Evolutionary conservation across 1,140 invertebrate genomes (phyloP).

Genomic region (Brachionus rubens): DNA sequence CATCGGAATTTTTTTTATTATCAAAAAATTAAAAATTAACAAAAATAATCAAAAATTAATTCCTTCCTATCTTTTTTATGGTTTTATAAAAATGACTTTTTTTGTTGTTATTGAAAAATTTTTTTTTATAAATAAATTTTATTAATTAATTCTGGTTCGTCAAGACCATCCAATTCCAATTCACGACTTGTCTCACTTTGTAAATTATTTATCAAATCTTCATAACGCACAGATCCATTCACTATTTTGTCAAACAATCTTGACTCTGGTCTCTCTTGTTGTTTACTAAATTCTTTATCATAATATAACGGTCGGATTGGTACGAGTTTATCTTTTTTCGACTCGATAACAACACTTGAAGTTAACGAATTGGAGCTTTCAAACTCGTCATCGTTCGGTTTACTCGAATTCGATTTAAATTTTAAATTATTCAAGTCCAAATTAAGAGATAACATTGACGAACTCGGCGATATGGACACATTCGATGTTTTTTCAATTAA

Average conservation of each 20-base stretch:
- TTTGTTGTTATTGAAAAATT: too few species aligned
- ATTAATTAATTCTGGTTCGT: not conserved
- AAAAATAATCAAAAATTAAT: too few species aligned
- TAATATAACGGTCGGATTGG: not conserved
- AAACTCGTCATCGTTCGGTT: not conserved
- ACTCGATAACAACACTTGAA: not conserved
- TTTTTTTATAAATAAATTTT: slow-evolving; percentile 11
- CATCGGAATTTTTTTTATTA: too few species aligned
- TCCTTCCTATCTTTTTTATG: too few species aligned
- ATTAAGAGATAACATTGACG: slow-evolving; percentile 22
- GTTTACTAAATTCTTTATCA: not conserved
- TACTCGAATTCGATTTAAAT: not conserved
- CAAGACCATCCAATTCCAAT: not conserved
- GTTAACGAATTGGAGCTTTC: slow-evolving; percentile 19
- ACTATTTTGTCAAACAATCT: slow-evolving; percentile 28
- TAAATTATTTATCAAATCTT: slow-evolving; percentile 9
- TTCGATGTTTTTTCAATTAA: slow-evolving; percentile 19
- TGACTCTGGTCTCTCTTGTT: not conserved
- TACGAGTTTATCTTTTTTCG: not conserved
- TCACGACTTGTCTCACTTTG: not conserved
- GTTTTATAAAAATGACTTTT: too few species aligned
- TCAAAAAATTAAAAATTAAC: not conserved
- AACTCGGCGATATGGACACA: not conserved
- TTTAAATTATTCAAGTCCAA: slow-evolving; percentile 12
- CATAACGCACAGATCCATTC: slow-evolving; percentile 20